These are phyloP conservation scores for Alosa alosa DNA, from an alignment of 2,113 vertebrate genomes.

Conservation along the genomic window DNA sequence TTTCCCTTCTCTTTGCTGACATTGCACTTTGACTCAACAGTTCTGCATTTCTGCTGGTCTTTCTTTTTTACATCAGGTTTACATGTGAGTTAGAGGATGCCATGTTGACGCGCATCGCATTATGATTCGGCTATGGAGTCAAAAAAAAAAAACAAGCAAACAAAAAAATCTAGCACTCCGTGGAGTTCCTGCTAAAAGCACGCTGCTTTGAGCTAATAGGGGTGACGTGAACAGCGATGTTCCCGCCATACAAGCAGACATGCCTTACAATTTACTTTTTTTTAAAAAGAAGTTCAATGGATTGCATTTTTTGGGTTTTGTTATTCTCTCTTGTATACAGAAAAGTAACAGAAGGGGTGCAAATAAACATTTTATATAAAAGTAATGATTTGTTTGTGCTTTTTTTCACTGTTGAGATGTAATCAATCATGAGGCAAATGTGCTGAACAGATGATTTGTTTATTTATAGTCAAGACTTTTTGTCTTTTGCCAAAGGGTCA, in stretches of 20 bases:
- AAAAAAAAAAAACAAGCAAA: constrained; percentile 43
- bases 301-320: constrained; percentile 77
- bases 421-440: background rate
- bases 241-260: constrained; percentile 67
- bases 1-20: constrained; percentile 21
- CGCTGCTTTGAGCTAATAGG: constrained; percentile 55
- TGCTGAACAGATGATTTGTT: background rate
- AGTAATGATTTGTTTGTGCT: constrained; percentile 40
- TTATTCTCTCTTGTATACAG: constrained; percentile 78
- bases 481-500: background rate
- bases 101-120: constrained; percentile 54
- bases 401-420: background rate
- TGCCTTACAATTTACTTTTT: constrained; percentile 74
- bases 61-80: constrained; percentile 5
- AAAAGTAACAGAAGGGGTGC: constrained; percentile 68
- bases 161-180: background rate
- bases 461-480: background rate
- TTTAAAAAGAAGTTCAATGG: constrained; percentile 62
- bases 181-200: constrained; percentile 54
- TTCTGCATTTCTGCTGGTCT: background rate
- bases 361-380: constrained; percentile 72
- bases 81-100: constrained; percentile 22
- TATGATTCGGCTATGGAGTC: constrained; percentile 51
- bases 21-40: constrained; percentile 60
- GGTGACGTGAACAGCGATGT: constrained; percentile 51